Evolutionary conservation across 2,113 vertebrate species (phyloP).

Genomic region (Smithornis capensis): DNA sequence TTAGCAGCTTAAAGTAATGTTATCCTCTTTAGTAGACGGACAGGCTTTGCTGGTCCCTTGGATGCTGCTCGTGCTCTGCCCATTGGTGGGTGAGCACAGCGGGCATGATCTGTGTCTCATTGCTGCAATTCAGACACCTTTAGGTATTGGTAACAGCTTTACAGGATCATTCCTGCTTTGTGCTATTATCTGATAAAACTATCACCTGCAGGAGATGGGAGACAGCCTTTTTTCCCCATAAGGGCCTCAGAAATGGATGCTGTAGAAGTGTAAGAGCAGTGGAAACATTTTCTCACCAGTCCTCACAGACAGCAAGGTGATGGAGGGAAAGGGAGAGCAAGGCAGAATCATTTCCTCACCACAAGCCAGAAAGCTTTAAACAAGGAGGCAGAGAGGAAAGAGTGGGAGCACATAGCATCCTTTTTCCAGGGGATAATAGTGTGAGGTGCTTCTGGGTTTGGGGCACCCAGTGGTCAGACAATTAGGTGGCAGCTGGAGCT

Average conservation of each 20-base stretch:
- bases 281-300: slow-evolving; percentile 18
- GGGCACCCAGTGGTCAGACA: background rate
- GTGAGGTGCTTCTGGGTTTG: background rate
- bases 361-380: slow-evolving; percentile 6
- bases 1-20: background rate
- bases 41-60: background rate
- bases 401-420: background rate
- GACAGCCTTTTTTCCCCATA: background rate
- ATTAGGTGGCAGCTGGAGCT: background rate
- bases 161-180: background rate
- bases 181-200: slow-evolving; percentile 38
- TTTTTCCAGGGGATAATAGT: background rate
- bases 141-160: background rate
- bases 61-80: background rate
- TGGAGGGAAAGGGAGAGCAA: background rate
- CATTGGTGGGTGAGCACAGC: background rate
- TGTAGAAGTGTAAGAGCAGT: slow-evolving; percentile 3
- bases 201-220: background rate
- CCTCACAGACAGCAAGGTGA: background rate
- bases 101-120: background rate
- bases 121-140: background rate
- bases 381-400: background rate
- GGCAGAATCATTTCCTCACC: slow-evolving; percentile 7
- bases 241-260: slow-evolving; percentile 29
- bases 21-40: background rate